Percentiles rank a stretch among this genome's conserved stretches.
Conservation (phyloP, 1,140 invertebrate genomes). For the Diprion similis region DNA sequence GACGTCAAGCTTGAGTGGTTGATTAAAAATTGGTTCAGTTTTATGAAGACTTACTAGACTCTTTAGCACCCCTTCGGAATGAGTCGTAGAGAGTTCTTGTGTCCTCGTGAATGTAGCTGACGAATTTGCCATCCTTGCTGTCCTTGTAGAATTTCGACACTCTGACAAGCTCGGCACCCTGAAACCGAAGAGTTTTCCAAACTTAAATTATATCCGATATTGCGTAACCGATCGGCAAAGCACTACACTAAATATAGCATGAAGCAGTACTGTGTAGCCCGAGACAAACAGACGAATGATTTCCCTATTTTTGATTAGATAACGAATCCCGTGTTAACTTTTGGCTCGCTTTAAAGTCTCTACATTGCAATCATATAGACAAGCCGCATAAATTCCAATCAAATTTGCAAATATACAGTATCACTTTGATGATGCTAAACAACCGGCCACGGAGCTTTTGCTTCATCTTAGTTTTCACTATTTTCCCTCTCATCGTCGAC, state of each 20-base stretch:
- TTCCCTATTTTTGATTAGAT: background rate
- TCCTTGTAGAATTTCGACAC: slow-evolving; percentile 93
- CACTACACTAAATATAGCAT: slow-evolving; percentile 37
- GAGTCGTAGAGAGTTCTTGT: slow-evolving; percentile 89
- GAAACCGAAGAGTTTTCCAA: slow-evolving; percentile 47
- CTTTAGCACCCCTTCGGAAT: slow-evolving; percentile 89
- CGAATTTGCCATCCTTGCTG: slow-evolving; percentile 87
- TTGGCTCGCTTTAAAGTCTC: slow-evolving; percentile 24
- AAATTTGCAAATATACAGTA: too few relatives aligned
- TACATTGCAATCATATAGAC: slow-evolving; percentile 21
- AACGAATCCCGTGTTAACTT: background rate
- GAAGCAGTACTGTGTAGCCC: background rate
- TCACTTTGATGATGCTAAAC: too few relatives aligned
- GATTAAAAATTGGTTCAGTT: too few relatives aligned
- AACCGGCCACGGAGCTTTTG: too few relatives aligned
- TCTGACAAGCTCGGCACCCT: slow-evolving; percentile 89
- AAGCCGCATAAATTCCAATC: slow-evolving; percentile 13
- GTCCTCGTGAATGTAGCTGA: slow-evolving; percentile 87
- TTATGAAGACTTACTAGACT: slow-evolving; percentile 79
- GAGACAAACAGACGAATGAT: slow-evolving; percentile 16
- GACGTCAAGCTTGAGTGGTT: too few relatives aligned
- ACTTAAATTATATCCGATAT: slow-evolving; percentile 8
- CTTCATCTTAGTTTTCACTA: too few relatives aligned
- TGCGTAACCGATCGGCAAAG: slow-evolving; percentile 34
- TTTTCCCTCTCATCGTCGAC: too few relatives aligned